Evolutionary conservation across 2,888 invertebrate species (phyloP).

Genomic region (Tholera decimalis): DNA sequence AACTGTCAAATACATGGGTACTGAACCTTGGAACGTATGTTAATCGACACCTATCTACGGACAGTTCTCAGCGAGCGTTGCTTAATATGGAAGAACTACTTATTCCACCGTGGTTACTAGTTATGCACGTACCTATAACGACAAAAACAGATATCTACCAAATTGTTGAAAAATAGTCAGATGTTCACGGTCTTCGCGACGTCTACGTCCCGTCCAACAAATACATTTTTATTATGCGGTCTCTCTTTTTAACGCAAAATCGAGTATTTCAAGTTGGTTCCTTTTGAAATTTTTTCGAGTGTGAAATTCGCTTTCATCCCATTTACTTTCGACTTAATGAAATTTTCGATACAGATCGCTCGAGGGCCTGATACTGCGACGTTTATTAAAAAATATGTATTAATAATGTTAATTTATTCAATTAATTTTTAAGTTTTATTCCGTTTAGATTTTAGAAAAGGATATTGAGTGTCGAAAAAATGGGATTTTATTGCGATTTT

Average conservation of each 20-base stretch:
- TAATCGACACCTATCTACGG: no score
- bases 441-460: conserved; percentile 11
- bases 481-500: neutral
- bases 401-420: conserved; percentile 79
- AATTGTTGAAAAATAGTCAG: conserved; percentile 7
- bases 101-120: no score
- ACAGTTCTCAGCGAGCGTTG: no score
- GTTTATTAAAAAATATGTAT: conserved; percentile 69
- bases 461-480: neutral
- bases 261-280: conserved; percentile 81
- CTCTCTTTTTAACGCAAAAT: conserved; percentile 82
- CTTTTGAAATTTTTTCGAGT: conserved; percentile 85
- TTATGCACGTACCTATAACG: no score
- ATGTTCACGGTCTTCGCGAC: conserved; percentile 60
- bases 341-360: conserved; percentile 81
- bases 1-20: no score
- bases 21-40: no score
- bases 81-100: no score
- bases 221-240: conserved; percentile 84
- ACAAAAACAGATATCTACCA: no score
- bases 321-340: conserved; percentile 85
- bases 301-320: conserved; percentile 85
- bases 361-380: conserved; percentile 52
- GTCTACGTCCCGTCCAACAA: conserved; percentile 67
- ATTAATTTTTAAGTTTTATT: conserved; percentile 59